phyloP scores from a whole-genome alignment of 2,797 vertebrate genomes.

The Smutsia gigantea region DNA sequence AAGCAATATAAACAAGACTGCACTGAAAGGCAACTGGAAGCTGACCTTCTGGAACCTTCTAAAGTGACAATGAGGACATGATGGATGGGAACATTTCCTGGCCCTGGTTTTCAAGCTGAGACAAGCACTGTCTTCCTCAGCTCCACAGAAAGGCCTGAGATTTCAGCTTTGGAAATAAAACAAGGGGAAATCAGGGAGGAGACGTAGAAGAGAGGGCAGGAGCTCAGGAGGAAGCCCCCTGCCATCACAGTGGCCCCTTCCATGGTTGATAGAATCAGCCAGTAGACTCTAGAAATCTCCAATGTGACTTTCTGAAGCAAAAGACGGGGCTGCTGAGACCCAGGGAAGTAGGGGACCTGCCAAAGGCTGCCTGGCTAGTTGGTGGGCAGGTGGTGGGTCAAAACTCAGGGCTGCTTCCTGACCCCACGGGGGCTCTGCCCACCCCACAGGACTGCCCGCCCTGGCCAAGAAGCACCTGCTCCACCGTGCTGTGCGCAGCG shows the following conservation, averaged over 20 bases:
- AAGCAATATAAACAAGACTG: slow-evolving; percentile 18
- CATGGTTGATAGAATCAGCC: not conserved
- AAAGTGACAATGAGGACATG: slow-evolving; percentile 17
- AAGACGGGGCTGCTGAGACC: not conserved
- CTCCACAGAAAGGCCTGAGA: not conserved
- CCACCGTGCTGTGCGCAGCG: fast-evolving
- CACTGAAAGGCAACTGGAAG: not conserved
- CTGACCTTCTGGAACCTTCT: slow-evolving; percentile 57
- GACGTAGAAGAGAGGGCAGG: not conserved
- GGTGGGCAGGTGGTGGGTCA: fast-evolving
- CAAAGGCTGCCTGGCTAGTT: not conserved
- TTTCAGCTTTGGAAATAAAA: slow-evolving; percentile 34
- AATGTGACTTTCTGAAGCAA: not conserved
- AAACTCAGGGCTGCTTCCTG: not conserved
- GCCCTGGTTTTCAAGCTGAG: not conserved
- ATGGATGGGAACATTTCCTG: slow-evolving; percentile 10
- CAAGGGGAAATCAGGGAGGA: not conserved
- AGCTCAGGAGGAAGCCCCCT: not conserved
- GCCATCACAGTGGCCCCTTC: not conserved
- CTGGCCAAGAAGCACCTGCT: not conserved
- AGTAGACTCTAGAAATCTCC: not conserved
- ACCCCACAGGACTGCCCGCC: not conserved
- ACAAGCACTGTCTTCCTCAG: not conserved
- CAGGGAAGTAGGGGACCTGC: not conserved
- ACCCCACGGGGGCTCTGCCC: not conserved